These are phyloP conservation scores for Dolichallabes microphthalmus DNA, from an alignment of 2,113 vertebrate genomes.

Conservation along the genomic window DNA sequence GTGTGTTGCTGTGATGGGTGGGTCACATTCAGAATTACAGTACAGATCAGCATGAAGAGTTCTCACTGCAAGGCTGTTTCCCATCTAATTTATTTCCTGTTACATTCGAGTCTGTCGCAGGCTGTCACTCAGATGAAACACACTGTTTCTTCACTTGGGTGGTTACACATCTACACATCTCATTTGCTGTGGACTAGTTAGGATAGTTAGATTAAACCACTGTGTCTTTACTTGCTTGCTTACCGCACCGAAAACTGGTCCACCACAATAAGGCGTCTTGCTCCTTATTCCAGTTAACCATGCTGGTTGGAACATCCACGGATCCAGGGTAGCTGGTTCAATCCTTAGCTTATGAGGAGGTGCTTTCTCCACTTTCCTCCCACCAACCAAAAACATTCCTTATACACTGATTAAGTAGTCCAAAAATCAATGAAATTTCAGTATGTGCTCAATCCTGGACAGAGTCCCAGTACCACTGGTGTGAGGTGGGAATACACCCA, in stretches of 20 bases:
- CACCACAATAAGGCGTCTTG: not conserved
- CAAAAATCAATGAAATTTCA: not conserved
- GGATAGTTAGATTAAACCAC: not conserved
- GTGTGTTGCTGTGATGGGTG: not conserved
- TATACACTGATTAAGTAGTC: not conserved
- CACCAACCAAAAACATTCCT: no score
- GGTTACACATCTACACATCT: not conserved
- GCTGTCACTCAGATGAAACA: not conserved
- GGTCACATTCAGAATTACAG: not conserved
- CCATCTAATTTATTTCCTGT: not conserved
- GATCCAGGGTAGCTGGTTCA: not conserved
- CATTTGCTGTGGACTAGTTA: not conserved
- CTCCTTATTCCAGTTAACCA: not conserved
- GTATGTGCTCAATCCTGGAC: not conserved
- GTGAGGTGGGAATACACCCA: not conserved
- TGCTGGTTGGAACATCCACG: not conserved
- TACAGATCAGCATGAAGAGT: not conserved
- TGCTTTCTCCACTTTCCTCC: not conserved
- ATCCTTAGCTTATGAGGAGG: not conserved
- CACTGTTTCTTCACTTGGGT: not conserved
- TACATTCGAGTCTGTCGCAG: not conserved
- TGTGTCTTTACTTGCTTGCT: no score
- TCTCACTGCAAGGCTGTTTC: not conserved
- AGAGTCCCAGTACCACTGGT: not conserved
- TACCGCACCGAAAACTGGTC: not conserved